A percentile compares a stretch with the other conserved stretches of the same genome.
Conservation (phyloP, 2,797 vertebrate genomes). For the Microchirus variegatus region DNA sequence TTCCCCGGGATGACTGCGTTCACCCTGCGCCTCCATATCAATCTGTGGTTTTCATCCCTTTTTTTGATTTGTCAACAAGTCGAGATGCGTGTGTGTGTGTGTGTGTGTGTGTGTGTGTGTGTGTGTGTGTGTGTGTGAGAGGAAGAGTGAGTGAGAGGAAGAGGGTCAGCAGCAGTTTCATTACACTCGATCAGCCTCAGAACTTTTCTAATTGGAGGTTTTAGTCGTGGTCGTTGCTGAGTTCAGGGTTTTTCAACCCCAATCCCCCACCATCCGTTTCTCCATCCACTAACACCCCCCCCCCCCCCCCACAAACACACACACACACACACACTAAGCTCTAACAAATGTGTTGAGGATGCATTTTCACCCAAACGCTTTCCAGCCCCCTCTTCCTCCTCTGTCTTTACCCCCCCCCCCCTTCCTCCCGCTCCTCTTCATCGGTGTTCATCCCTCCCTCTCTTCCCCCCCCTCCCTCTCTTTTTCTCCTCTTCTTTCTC, state of each 20-base stretch:
- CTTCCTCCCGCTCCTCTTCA: conserved; percentile 41
- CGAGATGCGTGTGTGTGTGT: conserved; percentile 15
- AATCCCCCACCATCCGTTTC: conserved; percentile 44
- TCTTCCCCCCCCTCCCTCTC: conserved; percentile 40
- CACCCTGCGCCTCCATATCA: conserved; percentile 40
- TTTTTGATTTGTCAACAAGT: conserved; percentile 43
- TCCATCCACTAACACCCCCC: conserved; percentile 4
- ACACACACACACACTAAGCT: conserved; percentile 68
- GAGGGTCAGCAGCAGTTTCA: conserved; percentile 66
- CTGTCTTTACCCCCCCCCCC: conserved; percentile 10
- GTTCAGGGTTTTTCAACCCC: conserved; percentile 69
- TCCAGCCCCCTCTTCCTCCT: conserved; percentile 44
- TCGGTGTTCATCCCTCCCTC: conserved; percentile 36
- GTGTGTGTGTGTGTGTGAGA: conserved; percentile 2
- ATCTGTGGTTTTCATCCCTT: conserved; percentile 28
- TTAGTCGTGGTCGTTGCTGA: conserved; percentile 78
- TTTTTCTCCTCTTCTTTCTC: conserved; percentile 68
- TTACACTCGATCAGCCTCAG: conserved; percentile 71
- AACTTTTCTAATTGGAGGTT: conserved; percentile 81
- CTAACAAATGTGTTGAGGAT: conserved; percentile 84
- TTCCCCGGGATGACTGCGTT: conserved; percentile 36
- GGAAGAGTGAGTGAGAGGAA: conserved; percentile 10
- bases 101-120: conserved; percentile 25
- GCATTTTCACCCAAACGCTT: conserved; percentile 78
- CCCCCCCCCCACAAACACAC: not conserved